Percentiles rank a stretch among this genome's conserved stretches.
Evolutionary conservation across 1,140 invertebrate species (phyloP).

Genomic region (Thaumatotibia leucotreta): DNA sequence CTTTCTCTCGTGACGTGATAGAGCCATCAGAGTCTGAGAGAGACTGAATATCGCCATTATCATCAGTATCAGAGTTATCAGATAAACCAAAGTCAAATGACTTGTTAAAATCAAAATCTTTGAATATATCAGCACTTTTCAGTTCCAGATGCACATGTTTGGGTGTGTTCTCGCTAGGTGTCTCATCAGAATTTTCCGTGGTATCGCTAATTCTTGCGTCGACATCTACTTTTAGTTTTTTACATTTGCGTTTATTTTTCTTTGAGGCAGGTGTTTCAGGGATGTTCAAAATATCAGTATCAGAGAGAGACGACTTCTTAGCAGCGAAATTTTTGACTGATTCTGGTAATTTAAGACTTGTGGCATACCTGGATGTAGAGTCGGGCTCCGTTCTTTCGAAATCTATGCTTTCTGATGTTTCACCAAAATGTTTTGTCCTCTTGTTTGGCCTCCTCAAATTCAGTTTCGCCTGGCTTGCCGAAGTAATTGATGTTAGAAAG

Average conservation of each 20-base stretch:
- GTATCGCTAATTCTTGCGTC: conserved; percentile 42
- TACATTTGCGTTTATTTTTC: conserved; percentile 35
- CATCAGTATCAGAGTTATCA: conserved; percentile 41
- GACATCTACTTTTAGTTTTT: conserved; percentile 59
- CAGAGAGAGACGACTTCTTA: conserved; percentile 57
- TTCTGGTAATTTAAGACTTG: conserved; percentile 45
- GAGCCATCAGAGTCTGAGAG: conserved; percentile 50
- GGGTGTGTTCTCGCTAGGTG: conserved; percentile 51
- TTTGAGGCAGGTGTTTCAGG: conserved; percentile 18
- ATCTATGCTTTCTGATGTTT: conserved; percentile 22
- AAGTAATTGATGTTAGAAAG: conserved; percentile 65
- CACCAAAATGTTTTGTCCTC: conserved; percentile 23
- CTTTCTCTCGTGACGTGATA: conserved; percentile 22
- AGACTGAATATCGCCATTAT: conserved; percentile 47
- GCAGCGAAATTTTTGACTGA: conserved; percentile 41
- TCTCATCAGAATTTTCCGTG: conserved; percentile 29
- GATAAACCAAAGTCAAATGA: conserved; percentile 59
- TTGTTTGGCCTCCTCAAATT: conserved; percentile 14
- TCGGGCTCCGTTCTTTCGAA: conserved; percentile 47
- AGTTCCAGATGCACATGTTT: conserved; percentile 53
- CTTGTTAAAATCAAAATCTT: conserved; percentile 52
- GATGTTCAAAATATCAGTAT: conserved; percentile 47
- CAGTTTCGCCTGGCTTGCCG: conserved; percentile 44
- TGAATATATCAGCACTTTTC: conserved; percentile 52
- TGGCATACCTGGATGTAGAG: conserved; percentile 39